Evolutionary conservation across 2,113 vertebrate genomes (phyloP).

Genomic region (Engraulis encrasicolus): DNA sequence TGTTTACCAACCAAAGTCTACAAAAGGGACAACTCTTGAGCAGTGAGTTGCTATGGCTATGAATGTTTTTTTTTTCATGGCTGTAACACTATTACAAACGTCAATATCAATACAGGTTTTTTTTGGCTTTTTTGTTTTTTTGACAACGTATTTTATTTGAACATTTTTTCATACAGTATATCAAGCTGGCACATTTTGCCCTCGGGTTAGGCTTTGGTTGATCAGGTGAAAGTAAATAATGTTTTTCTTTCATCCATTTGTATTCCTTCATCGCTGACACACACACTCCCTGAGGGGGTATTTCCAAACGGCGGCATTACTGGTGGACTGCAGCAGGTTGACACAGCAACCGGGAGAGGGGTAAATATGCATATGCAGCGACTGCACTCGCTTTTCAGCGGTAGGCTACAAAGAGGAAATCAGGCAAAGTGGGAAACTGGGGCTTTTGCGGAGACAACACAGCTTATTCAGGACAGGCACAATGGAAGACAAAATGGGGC

Average conservation of each 20-base stretch:
- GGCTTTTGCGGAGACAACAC: neutral
- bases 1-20: constrained; percentile 26
- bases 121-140: no score
- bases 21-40: neutral
- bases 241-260: neutral
- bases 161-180: no score
- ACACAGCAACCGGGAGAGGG: neutral
- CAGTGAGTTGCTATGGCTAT: neutral
- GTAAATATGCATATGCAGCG: neutral
- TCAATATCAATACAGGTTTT: no score
- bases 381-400: neutral
- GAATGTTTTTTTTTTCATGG: no score
- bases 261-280: neutral
- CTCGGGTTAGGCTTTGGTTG: constrained; percentile 3
- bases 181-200: neutral
- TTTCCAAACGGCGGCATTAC: neutral
- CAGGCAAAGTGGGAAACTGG: neutral
- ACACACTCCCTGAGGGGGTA: neutral
- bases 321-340: neutral
- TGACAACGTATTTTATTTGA: no score
- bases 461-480: neutral
- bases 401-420: constrained; percentile 7
- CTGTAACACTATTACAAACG: neutral
- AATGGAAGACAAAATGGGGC: neutral
- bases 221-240: constrained; percentile 1